Evolutionary conservation across 2,888 invertebrate species (phyloP), one percentile per base, ranked within the genome.

Genomic region (Callyntrura sp.): DNA sequence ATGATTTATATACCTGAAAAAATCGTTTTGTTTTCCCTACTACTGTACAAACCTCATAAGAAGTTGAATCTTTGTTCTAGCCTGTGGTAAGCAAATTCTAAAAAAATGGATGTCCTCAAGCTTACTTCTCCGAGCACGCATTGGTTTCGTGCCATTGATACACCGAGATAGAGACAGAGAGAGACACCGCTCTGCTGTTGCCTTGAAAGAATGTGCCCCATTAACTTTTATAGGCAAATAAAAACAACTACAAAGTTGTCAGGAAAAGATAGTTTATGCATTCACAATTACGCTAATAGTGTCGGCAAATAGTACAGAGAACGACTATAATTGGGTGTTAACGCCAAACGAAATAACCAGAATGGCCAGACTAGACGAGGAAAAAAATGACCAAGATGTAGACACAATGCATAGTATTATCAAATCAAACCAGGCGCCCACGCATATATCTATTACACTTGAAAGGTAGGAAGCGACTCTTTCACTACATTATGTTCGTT

Each of bases 361-460:
- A 78, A 78, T 78, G 57, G 51, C 23, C 43, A 45, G 35, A 20
- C 23, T 9, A 79, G 79, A 57, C 23, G 55, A 11, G 48, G 73
- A 9, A 20, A 11, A 76, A 48, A 78, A 79, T n/a, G 57, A 57
- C 55, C 57, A 20, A 79, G n/a, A 3, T 57, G 35, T n/a, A 14
- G 1, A 57, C 57, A 20, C 48, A 48, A n/a, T n/a, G 35, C 20
- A 8, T 20, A 43, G n/a, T 11, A 20, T 57, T 57, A 35, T 79
- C 57, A 35, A 45, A 57, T 48, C 73, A 76, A 73, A 65, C n/a
- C 17, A 73, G 88, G 88, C 88, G 88, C 88, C 88, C 83, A 88
- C 88, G 88, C 88, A 88, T 81, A 79, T 60, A 23, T 51, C n/a
- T 76, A 51, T 20, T 20, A 62, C 62, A n/a, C n/a, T n/a, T n/a